Evolutionary conservation across 2,113 vertebrate species (phyloP).

Genomic region (Rafetus swinhoei): DNA sequence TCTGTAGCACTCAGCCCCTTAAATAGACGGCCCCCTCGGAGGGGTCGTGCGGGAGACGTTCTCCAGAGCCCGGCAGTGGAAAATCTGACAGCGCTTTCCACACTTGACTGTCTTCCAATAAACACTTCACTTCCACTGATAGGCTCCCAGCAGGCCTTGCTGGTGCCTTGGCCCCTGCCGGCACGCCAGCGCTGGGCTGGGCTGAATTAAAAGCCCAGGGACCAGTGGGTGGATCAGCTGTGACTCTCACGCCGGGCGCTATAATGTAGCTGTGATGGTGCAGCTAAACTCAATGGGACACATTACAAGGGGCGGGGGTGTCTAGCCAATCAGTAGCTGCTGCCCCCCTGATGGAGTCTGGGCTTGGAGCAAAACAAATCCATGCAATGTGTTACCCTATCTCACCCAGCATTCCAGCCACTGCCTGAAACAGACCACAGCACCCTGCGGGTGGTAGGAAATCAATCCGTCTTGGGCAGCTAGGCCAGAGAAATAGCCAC

Average conservation of each 20-base stretch:
- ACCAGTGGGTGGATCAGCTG: neutral
- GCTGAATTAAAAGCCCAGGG: neutral
- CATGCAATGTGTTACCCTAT: neutral
- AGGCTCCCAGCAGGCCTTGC: neutral
- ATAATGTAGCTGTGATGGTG: neutral
- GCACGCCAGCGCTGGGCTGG: neutral
- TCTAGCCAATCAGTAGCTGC: neutral
- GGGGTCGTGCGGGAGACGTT: constrained; percentile 46
- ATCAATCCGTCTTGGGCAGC: neutral
- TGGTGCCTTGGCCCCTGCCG: neutral
- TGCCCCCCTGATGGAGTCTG: neutral
- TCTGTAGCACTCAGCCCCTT: neutral
- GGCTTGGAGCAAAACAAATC: neutral
- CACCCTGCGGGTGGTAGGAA: neutral
- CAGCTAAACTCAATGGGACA: neutral
- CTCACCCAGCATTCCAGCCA: neutral
- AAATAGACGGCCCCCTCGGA: constrained; percentile 7
- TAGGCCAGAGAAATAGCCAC: too few species aligned
- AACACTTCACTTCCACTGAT: constrained; percentile 44
- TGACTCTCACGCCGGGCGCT: too few species aligned
- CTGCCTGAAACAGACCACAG: neutral
- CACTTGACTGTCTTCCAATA: constrained; percentile 65
- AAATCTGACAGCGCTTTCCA: constrained; percentile 70
- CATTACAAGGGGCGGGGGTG: neutral
- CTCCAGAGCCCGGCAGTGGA: constrained; percentile 69